A percentile compares a stretch with the other conserved stretches of the same genome.
Evolutionary conservation across 2,113 vertebrate genomes (phyloP).

Genomic region (Lampris incognitus): DNA sequence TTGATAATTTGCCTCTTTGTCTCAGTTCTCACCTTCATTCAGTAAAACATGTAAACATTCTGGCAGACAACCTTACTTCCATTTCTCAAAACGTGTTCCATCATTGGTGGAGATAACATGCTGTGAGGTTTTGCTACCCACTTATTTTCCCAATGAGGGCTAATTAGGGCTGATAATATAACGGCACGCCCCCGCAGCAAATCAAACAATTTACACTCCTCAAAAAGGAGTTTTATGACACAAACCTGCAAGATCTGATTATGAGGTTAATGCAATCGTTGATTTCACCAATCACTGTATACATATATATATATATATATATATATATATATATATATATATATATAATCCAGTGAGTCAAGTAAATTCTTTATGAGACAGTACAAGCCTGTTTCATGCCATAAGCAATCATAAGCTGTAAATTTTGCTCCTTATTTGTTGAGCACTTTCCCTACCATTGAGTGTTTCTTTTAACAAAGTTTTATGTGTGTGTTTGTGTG

Average conservation of each 20-base stretch:
- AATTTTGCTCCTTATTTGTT: no score
- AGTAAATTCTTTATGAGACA: no score
- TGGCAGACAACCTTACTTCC: conserved; percentile 25
- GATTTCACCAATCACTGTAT: conserved; percentile 22
- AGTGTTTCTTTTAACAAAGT: no score
- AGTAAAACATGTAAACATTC: conserved; percentile 37
- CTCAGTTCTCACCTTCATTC: conserved; percentile 2
- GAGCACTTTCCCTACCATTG: no score
- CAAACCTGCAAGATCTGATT: conserved; percentile 51
- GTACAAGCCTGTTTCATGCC: no score
- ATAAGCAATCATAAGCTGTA: no score
- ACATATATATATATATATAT: no score
- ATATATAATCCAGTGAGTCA: no score
- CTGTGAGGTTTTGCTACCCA: conserved; percentile 17
- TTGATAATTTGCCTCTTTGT: conserved; percentile 35
- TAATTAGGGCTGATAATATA: conserved; percentile 52
- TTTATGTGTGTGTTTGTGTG: no score
- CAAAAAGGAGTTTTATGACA: conserved; percentile 48
- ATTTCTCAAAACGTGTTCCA: conserved; percentile 49
- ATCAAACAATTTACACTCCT: conserved; percentile 52
- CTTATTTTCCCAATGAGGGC: conserved; percentile 44
- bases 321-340: no score
- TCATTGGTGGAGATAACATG: conserved; percentile 31
- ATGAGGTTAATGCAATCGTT: conserved; percentile 43
- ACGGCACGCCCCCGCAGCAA: conserved; percentile 27